Conservation (phyloP, 2,113 vertebrate genomes). For the Nicator chloris region DNA sequence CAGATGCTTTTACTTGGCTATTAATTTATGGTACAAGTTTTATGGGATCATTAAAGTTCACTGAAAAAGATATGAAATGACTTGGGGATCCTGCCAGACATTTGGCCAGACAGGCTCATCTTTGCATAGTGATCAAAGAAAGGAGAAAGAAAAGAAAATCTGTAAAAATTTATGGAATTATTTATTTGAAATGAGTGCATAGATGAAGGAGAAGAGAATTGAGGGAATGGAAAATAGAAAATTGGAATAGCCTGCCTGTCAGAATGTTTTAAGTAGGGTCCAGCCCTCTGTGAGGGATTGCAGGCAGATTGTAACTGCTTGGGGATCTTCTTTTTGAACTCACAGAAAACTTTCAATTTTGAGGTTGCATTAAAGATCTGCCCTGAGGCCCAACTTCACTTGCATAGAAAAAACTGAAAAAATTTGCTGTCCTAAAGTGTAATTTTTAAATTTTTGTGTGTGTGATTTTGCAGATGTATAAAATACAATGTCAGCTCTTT, state of each 20-base stretch:
- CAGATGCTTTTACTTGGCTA: not conserved
- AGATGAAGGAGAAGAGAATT: not conserved
- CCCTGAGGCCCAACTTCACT: not conserved
- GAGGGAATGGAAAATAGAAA: not conserved
- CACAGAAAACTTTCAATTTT: not conserved
- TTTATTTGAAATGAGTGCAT: not conserved
- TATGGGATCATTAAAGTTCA: not conserved
- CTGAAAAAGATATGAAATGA: not conserved
- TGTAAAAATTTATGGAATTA: not conserved
- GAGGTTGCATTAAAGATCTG: not conserved
- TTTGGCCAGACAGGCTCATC: not conserved
- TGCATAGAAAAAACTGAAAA: not conserved
- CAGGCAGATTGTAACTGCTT: not conserved
- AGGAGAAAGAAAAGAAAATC: not conserved
- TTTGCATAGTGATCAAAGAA: not conserved
- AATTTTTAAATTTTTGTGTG: not conserved
- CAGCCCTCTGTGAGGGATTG: not conserved
- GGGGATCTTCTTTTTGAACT: not conserved
- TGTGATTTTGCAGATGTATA: not conserved
- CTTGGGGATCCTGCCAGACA: not conserved
- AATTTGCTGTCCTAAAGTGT: not conserved
- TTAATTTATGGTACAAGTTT: not conserved
- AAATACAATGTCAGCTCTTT: not conserved
- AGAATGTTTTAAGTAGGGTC: not conserved
- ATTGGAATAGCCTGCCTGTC: not conserved